These are phyloP conservation scores for Sarcophaga rosellei DNA, from an alignment of 2,888 invertebrate species.

Conservation along the genomic window DNA sequence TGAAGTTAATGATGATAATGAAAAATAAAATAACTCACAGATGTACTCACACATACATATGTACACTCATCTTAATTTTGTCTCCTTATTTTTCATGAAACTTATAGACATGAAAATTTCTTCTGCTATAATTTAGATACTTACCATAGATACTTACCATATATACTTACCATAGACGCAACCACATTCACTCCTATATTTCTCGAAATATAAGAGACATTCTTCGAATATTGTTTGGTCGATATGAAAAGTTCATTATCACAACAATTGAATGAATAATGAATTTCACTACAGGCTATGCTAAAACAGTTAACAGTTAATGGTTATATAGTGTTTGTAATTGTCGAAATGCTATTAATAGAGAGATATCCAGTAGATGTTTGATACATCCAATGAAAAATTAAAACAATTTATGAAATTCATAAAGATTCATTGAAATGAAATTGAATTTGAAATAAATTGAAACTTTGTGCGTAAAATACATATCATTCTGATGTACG, in stretches of 20 bases:
- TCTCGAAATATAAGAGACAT: conserved; percentile 13
- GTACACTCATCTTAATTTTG: conserved; percentile 8
- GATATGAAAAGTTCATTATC: conserved; percentile 50
- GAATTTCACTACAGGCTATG: conserved; percentile 41
- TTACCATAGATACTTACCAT: not conserved
- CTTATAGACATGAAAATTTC: not conserved
- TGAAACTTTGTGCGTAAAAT: no score
- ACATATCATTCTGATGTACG: no score
- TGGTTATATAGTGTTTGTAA: no score
- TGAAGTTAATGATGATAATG: conserved; percentile 42
- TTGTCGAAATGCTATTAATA: no score
- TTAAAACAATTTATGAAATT: not conserved
- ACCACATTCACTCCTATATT: not conserved
- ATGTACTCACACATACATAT: not conserved
- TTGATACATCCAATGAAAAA: no score
- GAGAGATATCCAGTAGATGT: no score
- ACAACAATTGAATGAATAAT: conserved; percentile 43
- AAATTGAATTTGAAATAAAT: not conserved
- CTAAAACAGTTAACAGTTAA: not conserved
- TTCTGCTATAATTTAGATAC: not conserved
- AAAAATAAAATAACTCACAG: conserved; percentile 8
- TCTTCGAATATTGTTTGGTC: conserved; percentile 1
- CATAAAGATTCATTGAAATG: conserved; percentile 42
- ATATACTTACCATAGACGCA: not conserved
- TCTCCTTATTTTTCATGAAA: conserved; percentile 9